Percentiles rank a stretch among this genome's conserved stretches.
Evolutionary conservation across 2,797 vertebrate species (phyloP).

Genomic region (Acipenser oxyrinchus): DNA sequence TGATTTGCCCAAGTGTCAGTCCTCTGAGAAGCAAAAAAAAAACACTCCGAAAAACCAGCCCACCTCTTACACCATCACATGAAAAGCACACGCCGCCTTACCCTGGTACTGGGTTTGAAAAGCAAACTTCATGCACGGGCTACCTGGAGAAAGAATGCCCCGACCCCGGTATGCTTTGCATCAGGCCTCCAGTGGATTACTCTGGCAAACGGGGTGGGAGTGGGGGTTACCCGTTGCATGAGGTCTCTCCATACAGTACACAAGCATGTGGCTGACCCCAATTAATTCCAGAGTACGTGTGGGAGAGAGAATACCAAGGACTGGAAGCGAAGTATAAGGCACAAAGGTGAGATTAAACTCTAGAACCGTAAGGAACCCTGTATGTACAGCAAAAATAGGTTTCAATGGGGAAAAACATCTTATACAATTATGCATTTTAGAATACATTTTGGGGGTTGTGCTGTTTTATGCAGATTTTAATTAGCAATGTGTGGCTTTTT

Average conservation of each 20-base stretch:
- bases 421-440: too few relatives aligned
- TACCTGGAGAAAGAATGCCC: background rate
- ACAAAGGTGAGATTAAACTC: constrained; percentile 50
- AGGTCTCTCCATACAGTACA: constrained; percentile 65
- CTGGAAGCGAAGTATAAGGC: constrained; percentile 68
- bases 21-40: too few relatives aligned
- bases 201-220: constrained; percentile 55
- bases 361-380: too few relatives aligned
- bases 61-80: too few relatives aligned
- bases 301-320: constrained; percentile 70
- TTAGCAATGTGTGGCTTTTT: too few relatives aligned
- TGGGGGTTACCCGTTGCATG: constrained; percentile 58
- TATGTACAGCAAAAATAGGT: background rate
- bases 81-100: background rate
- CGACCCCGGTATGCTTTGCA: background rate
- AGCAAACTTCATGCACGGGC: too few relatives aligned
- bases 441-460: background rate
- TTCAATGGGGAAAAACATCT: too few relatives aligned
- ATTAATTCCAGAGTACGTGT: constrained; percentile 70
- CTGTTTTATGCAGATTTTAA: background rate
- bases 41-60: too few relatives aligned
- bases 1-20: too few relatives aligned
- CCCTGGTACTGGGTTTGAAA: background rate
- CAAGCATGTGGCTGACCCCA: constrained; percentile 66
- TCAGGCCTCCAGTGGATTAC: constrained; percentile 26